Conservation (phyloP, 2,797 vertebrate species). For the Cirrhinus mrigala region DNA sequence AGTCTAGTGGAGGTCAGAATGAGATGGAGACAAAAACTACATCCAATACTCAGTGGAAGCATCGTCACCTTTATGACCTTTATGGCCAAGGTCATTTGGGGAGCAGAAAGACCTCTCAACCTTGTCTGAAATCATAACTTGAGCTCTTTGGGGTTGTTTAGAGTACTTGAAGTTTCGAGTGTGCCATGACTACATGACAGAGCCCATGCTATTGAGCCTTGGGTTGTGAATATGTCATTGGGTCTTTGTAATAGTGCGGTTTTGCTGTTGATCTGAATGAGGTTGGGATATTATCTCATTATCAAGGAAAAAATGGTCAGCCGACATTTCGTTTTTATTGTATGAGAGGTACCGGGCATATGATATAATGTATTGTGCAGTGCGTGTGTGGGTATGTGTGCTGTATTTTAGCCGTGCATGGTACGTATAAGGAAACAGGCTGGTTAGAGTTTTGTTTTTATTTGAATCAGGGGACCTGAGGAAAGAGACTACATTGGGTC, state of each 20-base stretch:
- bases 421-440: slow-evolving; percentile 15
- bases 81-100: background rate
- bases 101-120: slow-evolving; percentile 25
- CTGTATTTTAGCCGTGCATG: slow-evolving; percentile 56
- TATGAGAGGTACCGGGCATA: slow-evolving; percentile 36
- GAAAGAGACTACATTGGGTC: background rate
- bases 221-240: slow-evolving; percentile 39
- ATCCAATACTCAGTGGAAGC: slow-evolving; percentile 10
- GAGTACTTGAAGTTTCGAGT: slow-evolving; percentile 54
- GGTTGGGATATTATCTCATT: slow-evolving; percentile 44
- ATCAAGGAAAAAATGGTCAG: slow-evolving; percentile 54
- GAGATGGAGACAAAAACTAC: slow-evolving; percentile 12
- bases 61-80: background rate
- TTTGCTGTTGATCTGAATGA: slow-evolving; percentile 46
- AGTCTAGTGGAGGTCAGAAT: slow-evolving; percentile 14
- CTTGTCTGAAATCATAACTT: slow-evolving; percentile 12
- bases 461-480: slow-evolving; percentile 25
- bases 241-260: slow-evolving; percentile 32
- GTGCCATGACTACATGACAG: slow-evolving; percentile 59
- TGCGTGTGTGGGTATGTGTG: slow-evolving; percentile 34
- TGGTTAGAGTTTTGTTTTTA: background rate
- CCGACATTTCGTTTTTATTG: slow-evolving; percentile 41
- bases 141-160: slow-evolving; percentile 22
- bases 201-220: slow-evolving; percentile 13
- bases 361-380: slow-evolving; percentile 41